A percentile compares a stretch with the other conserved stretches of the same genome.
Conservation (phyloP, 2,888 invertebrate genomes). For the Ametastegia equiseti region DNA sequence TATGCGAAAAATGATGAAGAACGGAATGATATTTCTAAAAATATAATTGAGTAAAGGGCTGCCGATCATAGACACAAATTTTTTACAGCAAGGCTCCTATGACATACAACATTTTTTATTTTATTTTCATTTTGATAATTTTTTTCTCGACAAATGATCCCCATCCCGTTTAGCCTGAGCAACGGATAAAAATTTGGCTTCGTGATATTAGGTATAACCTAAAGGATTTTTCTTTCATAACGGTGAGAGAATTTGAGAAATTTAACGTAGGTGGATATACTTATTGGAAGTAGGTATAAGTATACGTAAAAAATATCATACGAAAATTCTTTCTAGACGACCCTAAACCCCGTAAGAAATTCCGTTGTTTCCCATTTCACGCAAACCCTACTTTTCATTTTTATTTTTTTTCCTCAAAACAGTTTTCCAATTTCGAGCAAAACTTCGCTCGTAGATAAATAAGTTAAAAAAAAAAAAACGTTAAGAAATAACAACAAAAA, state of each 20-base stretch:
- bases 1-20: background rate
- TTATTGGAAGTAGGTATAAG: too few species aligned
- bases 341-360: background rate
- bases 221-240: too few species aligned
- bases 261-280: too few species aligned
- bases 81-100: background rate
- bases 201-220: too few species aligned
- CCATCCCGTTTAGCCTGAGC: too few species aligned
- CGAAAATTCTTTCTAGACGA: background rate
- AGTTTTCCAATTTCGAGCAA: too few species aligned
- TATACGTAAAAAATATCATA: too few species aligned
- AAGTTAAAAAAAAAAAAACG: background rate
- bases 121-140: background rate
- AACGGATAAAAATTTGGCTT: too few species aligned
- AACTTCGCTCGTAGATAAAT: background rate
- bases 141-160: too few species aligned
- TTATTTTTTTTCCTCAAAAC: background rate
- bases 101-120: background rate
- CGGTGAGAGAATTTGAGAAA: too few species aligned
- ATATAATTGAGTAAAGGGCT: background rate
- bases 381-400: too few species aligned
- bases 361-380: background rate
- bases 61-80: background rate
- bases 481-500: background rate
- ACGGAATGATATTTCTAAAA: background rate